These are phyloP conservation scores for Drosophila triauraria DNA, from an alignment of 1,140 invertebrate species.

Conservation along the genomic window DNA sequence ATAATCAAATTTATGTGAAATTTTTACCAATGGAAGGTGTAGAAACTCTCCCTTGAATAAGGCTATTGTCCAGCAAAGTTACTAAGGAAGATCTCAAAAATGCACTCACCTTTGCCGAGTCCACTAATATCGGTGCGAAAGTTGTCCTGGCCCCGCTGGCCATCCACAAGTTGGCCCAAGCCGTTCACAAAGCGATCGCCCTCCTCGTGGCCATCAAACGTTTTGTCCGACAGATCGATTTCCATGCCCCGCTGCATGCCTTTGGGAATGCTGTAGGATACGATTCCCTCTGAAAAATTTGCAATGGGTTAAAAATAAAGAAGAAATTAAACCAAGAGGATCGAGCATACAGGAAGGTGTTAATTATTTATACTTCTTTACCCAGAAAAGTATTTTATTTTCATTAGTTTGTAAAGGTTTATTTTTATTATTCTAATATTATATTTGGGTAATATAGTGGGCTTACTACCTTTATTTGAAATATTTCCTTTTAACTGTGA, in stretches of 20 bases:
- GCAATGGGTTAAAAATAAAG: not conserved
- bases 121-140: slow-evolving; percentile 90
- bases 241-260: slow-evolving; percentile 92
- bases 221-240: slow-evolving; percentile 95
- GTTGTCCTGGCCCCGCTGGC: slow-evolving; percentile 91
- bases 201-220: slow-evolving; percentile 95
- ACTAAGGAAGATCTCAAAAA: not conserved
- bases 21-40: too few species aligned
- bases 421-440: too few species aligned
- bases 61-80: too few species aligned
- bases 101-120: slow-evolving; percentile 88
- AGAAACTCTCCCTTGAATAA: too few species aligned
- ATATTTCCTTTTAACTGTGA: too few species aligned
- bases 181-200: slow-evolving; percentile 90
- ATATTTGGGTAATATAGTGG: not conserved
- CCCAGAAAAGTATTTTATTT: not conserved
- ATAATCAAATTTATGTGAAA: too few species aligned
- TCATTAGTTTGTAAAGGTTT: too few species aligned
- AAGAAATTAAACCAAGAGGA: slow-evolving; percentile 17
- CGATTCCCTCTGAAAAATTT: slow-evolving; percentile 89
- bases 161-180: slow-evolving; percentile 96
- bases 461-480: too few species aligned
- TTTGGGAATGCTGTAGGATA: slow-evolving; percentile 93
- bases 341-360: not conserved
- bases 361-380: not conserved